Conservation (phyloP, 2,113 vertebrate species). For the Corydoras maculifer region DNA sequence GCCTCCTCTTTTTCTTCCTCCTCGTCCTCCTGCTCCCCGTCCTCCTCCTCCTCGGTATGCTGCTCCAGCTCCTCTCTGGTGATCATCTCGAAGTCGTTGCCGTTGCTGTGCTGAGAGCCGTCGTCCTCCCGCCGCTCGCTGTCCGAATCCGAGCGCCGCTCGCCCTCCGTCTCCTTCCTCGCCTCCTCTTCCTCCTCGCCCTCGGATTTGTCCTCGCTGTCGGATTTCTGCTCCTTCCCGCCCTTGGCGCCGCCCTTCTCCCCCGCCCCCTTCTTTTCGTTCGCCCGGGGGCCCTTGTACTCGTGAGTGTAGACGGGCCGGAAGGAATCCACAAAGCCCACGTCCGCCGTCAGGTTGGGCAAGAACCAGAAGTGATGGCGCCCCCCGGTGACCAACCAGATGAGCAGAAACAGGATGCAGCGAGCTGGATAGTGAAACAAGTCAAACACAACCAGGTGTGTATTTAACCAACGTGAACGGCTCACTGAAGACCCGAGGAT, state of each 20-base stretch:
- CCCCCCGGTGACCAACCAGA: conserved; percentile 94
- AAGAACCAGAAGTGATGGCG: conserved; percentile 99
- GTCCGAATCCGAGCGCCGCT: conserved; percentile 89
- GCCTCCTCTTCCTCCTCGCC: conserved; percentile 78
- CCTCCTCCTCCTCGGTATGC: conserved; percentile 81
- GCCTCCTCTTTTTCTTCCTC: conserved; percentile 50
- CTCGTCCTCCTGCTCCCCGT: conserved; percentile 62
- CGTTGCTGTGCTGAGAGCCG: conserved; percentile 96
- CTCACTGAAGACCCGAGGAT: no score
- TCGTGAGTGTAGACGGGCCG: conserved; percentile 95
- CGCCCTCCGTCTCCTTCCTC: conserved; percentile 65
- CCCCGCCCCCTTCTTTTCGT: conserved; percentile 76
- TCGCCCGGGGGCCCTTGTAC: conserved; percentile 88
- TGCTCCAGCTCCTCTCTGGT: conserved; percentile 97
- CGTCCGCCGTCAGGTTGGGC: conserved; percentile 93
- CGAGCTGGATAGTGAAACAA: conserved; percentile 67
- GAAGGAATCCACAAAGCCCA: conserved; percentile 98
- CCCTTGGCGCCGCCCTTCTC: conserved; percentile 47
- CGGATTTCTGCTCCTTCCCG: conserved; percentile 80
- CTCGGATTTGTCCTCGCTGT: conserved; percentile 92
- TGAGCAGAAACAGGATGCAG: conserved; percentile 95
- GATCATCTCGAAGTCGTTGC: conserved; percentile 99
- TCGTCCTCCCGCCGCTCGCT: conserved; percentile 93
- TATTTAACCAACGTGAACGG: no score
- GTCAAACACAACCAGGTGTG: not conserved